A percentile compares a stretch with the other conserved stretches of the same genome.
phyloP scores from a whole-genome alignment of 2,113 vertebrate genomes.

The Calypte anna region DNA sequence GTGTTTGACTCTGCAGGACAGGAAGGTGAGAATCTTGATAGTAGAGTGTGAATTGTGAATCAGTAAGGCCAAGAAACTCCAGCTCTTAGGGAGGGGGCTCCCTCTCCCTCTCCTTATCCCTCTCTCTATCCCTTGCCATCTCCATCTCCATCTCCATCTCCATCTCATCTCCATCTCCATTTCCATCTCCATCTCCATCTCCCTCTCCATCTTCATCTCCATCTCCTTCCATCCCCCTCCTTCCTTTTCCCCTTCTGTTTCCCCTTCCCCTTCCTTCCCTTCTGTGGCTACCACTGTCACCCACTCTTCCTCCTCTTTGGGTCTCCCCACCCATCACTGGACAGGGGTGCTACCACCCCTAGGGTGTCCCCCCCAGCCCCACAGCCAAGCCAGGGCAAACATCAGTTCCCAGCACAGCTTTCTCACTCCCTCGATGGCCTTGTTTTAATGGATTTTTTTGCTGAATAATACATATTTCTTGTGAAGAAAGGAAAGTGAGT shows the following conservation, averaged over 20 bases:
- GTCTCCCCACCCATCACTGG: neutral
- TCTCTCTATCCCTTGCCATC: no score
- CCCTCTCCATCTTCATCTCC: neutral
- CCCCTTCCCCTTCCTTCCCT: neutral
- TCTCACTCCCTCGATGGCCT: neutral
- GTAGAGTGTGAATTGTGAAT: neutral
- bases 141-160: no score
- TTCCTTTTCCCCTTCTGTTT: no score
- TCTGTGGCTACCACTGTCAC: neutral
- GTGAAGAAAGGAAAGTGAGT: neutral
- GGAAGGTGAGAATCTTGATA: neutral
- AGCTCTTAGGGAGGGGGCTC: neutral
- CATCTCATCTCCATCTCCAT: no score
- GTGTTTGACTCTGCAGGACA: neutral
- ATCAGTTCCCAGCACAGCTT: neutral
- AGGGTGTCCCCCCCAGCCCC: fast-evolving
- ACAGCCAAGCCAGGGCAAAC: neutral
- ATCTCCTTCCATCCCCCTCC: no score
- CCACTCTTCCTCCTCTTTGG: neutral
- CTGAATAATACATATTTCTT: neutral
- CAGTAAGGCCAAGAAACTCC: neutral
- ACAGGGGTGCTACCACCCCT: fast-evolving
- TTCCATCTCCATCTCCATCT: neutral
- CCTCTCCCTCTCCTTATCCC: neutral
- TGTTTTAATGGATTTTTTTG: neutral